phyloP scores from a whole-genome alignment of 2,797 vertebrate genomes.

The Brachyrhaphis roseni region DNA sequence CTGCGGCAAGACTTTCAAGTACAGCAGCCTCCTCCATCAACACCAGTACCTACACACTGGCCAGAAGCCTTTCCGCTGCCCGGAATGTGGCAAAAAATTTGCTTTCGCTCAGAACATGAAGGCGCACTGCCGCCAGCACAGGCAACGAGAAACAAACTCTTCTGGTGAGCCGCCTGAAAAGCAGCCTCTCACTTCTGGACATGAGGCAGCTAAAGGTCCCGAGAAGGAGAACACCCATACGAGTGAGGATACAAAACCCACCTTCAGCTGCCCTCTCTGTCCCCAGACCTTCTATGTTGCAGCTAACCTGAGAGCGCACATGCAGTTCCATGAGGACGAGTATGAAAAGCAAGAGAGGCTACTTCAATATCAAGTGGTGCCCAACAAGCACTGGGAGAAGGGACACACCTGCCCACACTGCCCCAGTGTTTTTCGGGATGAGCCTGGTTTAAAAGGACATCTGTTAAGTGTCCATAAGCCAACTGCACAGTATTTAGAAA shows the following conservation, averaged over 20 bases:
- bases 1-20: slow-evolving; percentile 83
- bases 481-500: slow-evolving; percentile 60
- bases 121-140: slow-evolving; percentile 82
- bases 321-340: slow-evolving; percentile 81
- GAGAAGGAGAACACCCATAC: slow-evolving; percentile 75
- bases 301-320: slow-evolving; percentile 78
- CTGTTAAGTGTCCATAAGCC: slow-evolving; percentile 71
- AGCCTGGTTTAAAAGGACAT: slow-evolving; percentile 74
- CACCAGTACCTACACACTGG: slow-evolving; percentile 85
- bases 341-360: slow-evolving; percentile 69
- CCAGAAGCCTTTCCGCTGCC: slow-evolving; percentile 82
- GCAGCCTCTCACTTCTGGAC: slow-evolving; percentile 24
- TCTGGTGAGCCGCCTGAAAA: slow-evolving; percentile 40
- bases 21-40: slow-evolving; percentile 82
- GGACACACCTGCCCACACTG: slow-evolving; percentile 77
- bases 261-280: slow-evolving; percentile 81
- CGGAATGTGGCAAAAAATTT: slow-evolving; percentile 81
- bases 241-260: slow-evolving; percentile 56
- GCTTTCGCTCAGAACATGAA: slow-evolving; percentile 86
- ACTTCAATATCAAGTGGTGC: slow-evolving; percentile 38
- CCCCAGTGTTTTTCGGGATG: slow-evolving; percentile 73
- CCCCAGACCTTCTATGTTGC: slow-evolving; percentile 67
- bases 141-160: slow-evolving; percentile 51
- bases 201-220: slow-evolving; percentile 31
- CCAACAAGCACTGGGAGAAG: slow-evolving; percentile 59